Percentiles rank a stretch among this genome's conserved stretches.
phyloP scores from a whole-genome alignment of 2,113 vertebrate genomes.

The Chamaea fasciata region DNA sequence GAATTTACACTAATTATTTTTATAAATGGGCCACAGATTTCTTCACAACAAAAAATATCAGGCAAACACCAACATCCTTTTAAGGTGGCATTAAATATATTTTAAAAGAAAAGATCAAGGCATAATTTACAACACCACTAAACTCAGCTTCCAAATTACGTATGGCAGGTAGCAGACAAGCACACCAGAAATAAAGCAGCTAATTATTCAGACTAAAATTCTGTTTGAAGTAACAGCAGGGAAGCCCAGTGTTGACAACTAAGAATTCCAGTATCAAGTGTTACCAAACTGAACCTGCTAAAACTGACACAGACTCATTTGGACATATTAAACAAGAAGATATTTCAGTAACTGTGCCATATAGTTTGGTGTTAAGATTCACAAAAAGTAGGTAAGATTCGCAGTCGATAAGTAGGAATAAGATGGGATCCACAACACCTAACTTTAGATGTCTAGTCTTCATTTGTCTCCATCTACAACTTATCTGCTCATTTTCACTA shows the following conservation, averaged over 20 bases:
- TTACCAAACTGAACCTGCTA: background rate
- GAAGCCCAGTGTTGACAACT: background rate
- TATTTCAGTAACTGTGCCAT: background rate
- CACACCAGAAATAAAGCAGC: background rate
- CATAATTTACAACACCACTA: background rate
- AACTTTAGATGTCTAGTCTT: background rate
- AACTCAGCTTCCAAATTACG: background rate
- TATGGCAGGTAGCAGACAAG: background rate
- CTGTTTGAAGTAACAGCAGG: background rate
- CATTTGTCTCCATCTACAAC: background rate
- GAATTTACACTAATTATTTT: background rate
- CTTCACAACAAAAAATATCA: background rate
- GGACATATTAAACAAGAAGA: background rate
- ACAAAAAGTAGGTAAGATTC: background rate
- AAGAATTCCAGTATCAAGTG: background rate
- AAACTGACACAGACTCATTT: background rate
- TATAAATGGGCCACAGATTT: background rate
- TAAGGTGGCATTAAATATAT: background rate
- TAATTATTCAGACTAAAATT: background rate
- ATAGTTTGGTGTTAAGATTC: background rate
- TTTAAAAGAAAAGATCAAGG: background rate
- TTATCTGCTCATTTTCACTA: background rate
- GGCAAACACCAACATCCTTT: background rate
- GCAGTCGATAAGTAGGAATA: accelerated
- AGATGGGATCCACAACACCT: background rate